Percentiles rank a stretch among this genome's conserved stretches.
These are phyloP conservation scores for Chromis chromis DNA, from an alignment of 2,797 vertebrate species.

Conservation along the genomic window DNA sequence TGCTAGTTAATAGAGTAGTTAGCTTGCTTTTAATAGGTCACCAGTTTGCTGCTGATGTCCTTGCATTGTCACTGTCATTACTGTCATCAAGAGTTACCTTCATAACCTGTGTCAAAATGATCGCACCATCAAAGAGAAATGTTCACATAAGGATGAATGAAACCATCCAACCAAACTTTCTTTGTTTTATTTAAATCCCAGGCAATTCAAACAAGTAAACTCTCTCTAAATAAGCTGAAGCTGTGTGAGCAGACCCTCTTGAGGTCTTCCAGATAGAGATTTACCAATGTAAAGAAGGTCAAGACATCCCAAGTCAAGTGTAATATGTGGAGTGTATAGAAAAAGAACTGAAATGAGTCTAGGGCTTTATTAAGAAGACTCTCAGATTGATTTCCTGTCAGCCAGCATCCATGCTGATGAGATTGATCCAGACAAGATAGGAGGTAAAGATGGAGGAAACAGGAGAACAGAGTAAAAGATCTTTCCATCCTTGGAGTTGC, in stretches of 20 bases:
- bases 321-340: constrained; percentile 38
- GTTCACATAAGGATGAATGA: not conserved
- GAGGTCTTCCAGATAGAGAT: constrained; percentile 38
- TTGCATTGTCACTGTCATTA: too few relatives aligned
- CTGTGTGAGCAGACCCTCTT: constrained; percentile 12
- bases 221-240: constrained; percentile 31
- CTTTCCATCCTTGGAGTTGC: constrained; percentile 62
- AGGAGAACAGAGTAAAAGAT: constrained; percentile 64
- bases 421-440: constrained; percentile 75
- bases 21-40: not conserved
- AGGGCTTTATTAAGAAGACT: constrained; percentile 84
- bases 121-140: not conserved
- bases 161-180: not conserved
- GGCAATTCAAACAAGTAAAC: constrained; percentile 26
- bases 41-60: not conserved
- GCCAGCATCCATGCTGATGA: constrained; percentile 69
- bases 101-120: not conserved
- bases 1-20: not conserved
- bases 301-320: constrained; percentile 34
- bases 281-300: constrained; percentile 15
- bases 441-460: constrained; percentile 59
- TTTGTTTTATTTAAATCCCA: constrained; percentile 22
- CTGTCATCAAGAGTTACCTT: not conserved
- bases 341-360: constrained; percentile 69
- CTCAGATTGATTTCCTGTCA: constrained; percentile 85